These are phyloP conservation scores for Anguilla megastoma DNA, from an alignment of 2,797 vertebrate genomes.

Conservation along the genomic window DNA sequence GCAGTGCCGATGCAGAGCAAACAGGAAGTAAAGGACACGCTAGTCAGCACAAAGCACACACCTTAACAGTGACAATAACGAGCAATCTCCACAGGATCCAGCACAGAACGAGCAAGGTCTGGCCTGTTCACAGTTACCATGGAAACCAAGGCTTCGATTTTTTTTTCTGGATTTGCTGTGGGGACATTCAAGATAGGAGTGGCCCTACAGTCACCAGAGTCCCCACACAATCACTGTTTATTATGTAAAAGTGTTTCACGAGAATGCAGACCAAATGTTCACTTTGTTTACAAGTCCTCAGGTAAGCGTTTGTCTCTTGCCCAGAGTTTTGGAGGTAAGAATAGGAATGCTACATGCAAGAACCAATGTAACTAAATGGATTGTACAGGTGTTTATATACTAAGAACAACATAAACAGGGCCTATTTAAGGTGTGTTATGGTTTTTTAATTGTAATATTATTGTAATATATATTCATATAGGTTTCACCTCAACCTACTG, in stretches of 20 bases:
- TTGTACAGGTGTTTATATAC: background rate
- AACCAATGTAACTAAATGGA: background rate
- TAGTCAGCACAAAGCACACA: background rate
- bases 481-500: background rate
- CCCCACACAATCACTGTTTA: constrained; percentile 3
- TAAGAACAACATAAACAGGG: background rate
- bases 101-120: background rate
- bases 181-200: background rate
- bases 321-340: background rate
- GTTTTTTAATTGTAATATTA: background rate
- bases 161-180: background rate
- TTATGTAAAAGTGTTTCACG: background rate
- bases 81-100: background rate
- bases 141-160: constrained; percentile 18
- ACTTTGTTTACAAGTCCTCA: background rate
- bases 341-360: background rate
- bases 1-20: background rate
- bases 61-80: background rate
- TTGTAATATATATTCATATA: background rate
- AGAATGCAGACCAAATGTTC: background rate
- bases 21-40: background rate
- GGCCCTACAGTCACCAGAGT: constrained; percentile 15
- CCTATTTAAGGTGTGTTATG: background rate
- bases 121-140: constrained; percentile 5
- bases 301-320: background rate